Percentiles rank a stretch among this genome's conserved stretches.
phyloP scores from a whole-genome alignment of 2,113 vertebrate genomes.

The Cyanoramphus novaezelandiae region DNA sequence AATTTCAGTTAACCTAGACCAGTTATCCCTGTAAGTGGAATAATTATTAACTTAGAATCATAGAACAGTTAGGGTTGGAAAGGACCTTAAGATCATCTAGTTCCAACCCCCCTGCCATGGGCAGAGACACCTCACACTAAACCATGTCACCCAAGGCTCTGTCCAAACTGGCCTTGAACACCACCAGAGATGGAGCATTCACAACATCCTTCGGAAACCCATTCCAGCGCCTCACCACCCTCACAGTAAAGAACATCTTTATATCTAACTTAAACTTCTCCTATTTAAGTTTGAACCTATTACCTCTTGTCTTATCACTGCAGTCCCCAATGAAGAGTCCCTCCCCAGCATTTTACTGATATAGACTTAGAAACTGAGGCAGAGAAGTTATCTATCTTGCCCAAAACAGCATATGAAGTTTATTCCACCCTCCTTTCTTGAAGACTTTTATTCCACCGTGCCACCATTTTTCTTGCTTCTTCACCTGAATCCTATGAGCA shows the following conservation, averaged over 20 bases:
- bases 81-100: background rate
- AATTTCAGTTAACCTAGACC: background rate
- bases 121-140: background rate
- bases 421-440: background rate
- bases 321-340: background rate
- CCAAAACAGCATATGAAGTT: background rate
- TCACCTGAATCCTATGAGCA: background rate
- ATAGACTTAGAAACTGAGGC: background rate
- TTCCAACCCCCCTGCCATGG: background rate
- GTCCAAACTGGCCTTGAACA: background rate
- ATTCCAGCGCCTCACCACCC: background rate
- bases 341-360: background rate
- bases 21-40: background rate
- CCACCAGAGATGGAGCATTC: background rate
- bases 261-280: background rate
- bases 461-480: background rate
- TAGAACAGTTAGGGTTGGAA: background rate
- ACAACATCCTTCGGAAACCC: background rate
- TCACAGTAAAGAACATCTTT: background rate
- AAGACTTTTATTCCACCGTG: background rate
- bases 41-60: background rate
- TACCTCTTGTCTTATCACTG: background rate
- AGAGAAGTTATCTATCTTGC: background rate
- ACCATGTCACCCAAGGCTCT: background rate
- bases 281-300: background rate